Base-by-base conservation (phyloP, 2,888 invertebrate species). In the Aphodius granarius region DNA sequence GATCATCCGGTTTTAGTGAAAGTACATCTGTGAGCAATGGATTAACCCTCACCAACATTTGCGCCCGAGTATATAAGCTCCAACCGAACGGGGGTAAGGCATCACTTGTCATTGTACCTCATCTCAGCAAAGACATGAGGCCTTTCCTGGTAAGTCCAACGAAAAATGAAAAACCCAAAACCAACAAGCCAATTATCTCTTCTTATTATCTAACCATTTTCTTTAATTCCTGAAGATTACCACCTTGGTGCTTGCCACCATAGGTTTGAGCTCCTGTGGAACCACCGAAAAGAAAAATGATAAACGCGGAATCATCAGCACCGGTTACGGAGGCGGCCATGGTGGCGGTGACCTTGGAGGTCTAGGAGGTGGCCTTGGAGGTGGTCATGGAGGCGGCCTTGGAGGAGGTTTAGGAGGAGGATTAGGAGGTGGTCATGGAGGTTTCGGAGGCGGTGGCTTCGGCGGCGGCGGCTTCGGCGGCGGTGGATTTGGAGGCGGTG, bases 221-320 rank as follows among this genome's bases (percentile, higher is more conserved):
- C 9, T 81, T 81, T 0, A 80, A 87, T 75, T 77, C 13, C 81
- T 81, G 0, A 80, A 87, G 87, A 80, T 85, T 73, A 78, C 84
- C 72, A 85, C 81, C 63, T 77, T 82, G 63, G 80, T 80, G 21
- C 71, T 83, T 23, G 83, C 83, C 64, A 81, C 81, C 70, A 73
- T 75, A 63, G 73, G 75, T 23, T 63, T 75, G 20, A 71, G 74
- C 16, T 78, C 76, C 74, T 78, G 79, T 73, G 80, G 80, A 18
- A 78, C 78, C 66, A 71, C 75, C 43, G 78, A 68, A 75, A 76
- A 73, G 66, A 74, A 74, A 75, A 76, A 73, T n/a, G 78, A 68
- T 65, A 75, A 76, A 77, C 78, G 79, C 72, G 79, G 79, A 63
- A 75, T 81, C 18, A 77, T 81, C 74, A 80, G 81, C 70, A 75